phyloP scores from a whole-genome alignment of 2,888 invertebrate genomes.

The Drosophila vallismaia region DNA sequence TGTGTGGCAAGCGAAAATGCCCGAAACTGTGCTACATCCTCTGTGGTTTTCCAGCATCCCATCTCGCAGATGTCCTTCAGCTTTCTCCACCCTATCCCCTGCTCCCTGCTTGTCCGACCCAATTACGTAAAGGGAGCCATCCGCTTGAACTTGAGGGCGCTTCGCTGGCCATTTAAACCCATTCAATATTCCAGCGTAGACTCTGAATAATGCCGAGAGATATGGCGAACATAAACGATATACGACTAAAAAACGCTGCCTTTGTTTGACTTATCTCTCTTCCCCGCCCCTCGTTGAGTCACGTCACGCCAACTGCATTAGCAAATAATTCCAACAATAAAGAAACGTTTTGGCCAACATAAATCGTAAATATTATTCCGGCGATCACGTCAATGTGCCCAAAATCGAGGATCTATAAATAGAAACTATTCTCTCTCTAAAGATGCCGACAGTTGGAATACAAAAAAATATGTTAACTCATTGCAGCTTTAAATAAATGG shows the following conservation, averaged over 20 bases:
- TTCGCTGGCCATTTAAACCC: not conserved
- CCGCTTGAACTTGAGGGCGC: not conserved
- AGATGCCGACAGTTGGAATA: conserved; percentile 2
- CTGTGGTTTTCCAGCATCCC: conserved; percentile 22
- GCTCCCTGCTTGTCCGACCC: not conserved
- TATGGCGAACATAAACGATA: too few relatives aligned
- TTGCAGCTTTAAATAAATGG: conserved; percentile 13
- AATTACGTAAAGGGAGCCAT: conserved; percentile 5
- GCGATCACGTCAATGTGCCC: conserved; percentile 18
- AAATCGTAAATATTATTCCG: not conserved
- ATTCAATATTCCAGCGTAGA: not conserved
- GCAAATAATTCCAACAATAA: not conserved
- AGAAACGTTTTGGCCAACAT: not conserved
- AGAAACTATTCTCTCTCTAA: conserved; percentile 5
- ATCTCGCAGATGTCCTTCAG: conserved; percentile 17
- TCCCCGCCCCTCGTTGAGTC: conserved; percentile 12
- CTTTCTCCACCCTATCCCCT: not conserved
- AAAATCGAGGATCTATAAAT: conserved; percentile 18
- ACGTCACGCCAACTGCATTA: conserved; percentile 12
- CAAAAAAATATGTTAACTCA: conserved; percentile 20
- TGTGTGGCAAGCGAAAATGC: conserved; percentile 24
- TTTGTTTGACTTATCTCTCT: conserved; percentile 24
- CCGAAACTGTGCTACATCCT: conserved; percentile 25
- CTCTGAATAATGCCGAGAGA: not conserved
- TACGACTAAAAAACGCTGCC: not conserved